Evolutionary conservation across 2,113 vertebrate species (phyloP).

Genomic region (Nymphicus hollandicus): DNA sequence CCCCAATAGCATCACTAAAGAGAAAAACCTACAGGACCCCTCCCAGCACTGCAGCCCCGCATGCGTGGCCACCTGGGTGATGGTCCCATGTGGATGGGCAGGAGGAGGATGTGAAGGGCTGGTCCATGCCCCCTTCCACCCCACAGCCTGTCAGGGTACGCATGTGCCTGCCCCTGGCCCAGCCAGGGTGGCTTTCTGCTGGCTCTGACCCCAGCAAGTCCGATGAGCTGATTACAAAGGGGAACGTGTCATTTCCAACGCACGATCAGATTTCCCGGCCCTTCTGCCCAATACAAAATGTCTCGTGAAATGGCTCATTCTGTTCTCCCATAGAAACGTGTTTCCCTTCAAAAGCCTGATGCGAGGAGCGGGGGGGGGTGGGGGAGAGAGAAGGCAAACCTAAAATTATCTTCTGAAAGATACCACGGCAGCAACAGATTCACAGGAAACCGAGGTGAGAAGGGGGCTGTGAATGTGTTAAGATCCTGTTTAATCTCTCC

Average conservation of each 20-base stretch:
- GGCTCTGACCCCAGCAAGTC: neutral
- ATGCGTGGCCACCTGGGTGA: fast-evolving
- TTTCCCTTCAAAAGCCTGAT: slow-evolving; percentile 27
- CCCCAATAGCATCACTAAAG: neutral
- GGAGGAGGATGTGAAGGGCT: neutral
- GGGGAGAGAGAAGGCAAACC: neutral
- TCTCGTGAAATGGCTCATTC: slow-evolving; percentile 24
- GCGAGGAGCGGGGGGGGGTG: neutral
- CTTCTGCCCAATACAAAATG: slow-evolving; percentile 8
- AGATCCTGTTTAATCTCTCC: slow-evolving; percentile 53
- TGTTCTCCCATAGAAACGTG: slow-evolving; percentile 7
- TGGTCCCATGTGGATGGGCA: fast-evolving
- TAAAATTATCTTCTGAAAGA: slow-evolving; percentile 58
- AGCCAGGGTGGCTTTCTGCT: neutral
- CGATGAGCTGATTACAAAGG: slow-evolving; percentile 6
- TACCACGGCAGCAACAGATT: slow-evolving; percentile 29
- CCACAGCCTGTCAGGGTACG: neutral
- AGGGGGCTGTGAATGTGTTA: slow-evolving; percentile 32
- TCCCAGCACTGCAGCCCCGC: neutral
- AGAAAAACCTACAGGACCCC: neutral
- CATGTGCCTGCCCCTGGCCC: neutral
- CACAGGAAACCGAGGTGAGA: slow-evolving; percentile 35
- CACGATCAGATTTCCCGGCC: slow-evolving; percentile 15
- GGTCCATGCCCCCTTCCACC: neutral
- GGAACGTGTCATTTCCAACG: slow-evolving; percentile 8